These are phyloP conservation scores for Anseranas semipalmata DNA, from an alignment of 2,113 vertebrate species.

Conservation along the genomic window DNA sequence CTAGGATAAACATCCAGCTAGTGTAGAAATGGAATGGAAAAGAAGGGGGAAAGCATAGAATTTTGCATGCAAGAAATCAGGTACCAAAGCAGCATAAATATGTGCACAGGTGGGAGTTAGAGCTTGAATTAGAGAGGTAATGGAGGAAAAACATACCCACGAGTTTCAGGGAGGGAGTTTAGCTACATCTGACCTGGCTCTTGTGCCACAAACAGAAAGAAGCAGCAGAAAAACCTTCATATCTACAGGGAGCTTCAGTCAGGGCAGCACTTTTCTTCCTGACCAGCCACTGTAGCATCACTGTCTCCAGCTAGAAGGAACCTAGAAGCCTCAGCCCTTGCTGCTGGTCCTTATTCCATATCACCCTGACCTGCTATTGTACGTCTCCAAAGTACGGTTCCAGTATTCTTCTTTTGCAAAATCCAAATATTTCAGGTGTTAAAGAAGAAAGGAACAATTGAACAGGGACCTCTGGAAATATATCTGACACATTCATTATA, in stretches of 20 bases:
- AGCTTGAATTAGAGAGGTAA: neutral
- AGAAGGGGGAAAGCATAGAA: neutral
- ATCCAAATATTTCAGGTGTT: neutral
- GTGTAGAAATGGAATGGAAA: neutral
- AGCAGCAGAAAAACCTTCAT: neutral
- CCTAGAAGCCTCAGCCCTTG: neutral
- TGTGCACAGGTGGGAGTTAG: neutral
- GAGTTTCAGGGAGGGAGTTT: neutral
- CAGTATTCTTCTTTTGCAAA: neutral
- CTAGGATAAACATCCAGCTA: neutral
- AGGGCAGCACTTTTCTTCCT: neutral
- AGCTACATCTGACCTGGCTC: neutral
- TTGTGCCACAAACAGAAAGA: neutral
- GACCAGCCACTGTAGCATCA: neutral
- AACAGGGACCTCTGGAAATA: neutral
- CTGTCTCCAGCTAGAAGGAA: neutral
- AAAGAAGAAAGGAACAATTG: neutral
- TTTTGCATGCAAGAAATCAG: neutral
- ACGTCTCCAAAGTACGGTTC: rapidly evolving
- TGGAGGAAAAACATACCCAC: neutral
- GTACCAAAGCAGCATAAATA: neutral
- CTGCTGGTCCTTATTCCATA: neutral
- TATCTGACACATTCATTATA: neutral
- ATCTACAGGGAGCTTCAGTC: neutral
- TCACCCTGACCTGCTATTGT: neutral